Base-by-base conservation (phyloP, 2,797 vertebrate species). In the Tenualosa thibaudeaui region DNA sequence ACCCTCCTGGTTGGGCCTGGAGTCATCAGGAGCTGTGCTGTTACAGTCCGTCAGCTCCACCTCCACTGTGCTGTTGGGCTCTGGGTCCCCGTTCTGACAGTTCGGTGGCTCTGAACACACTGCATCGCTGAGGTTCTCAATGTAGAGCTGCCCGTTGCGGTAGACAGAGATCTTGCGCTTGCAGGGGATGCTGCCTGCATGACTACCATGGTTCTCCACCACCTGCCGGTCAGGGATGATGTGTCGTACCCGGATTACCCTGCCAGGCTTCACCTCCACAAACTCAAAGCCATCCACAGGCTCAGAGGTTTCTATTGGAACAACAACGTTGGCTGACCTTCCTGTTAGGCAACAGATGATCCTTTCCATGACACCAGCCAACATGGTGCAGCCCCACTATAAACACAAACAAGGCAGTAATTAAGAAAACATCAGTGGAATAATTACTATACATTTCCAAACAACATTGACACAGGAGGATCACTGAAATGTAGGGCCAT, bases 201-300 rank as follows among this genome's bases (percentile, higher is more conserved):
- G 90, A 2, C 88, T 90, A 0, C 56, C 84, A 26, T 91, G 91
- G 49, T 95, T 94, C 87, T 94, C 94, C 85, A 89, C 91, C 5
- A 88, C 90, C 0, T 90, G 86, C 0, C 94, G 92, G 13, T 91
- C 91, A 0, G 98, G 96, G 0, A 94, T 88, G 0, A 94, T 88
- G 78, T 99, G 98, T 31, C 96, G 94, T 78, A 99, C 94, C 9
- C 97, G 93, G 37, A 99, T 91, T 84, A 99, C 92, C 0, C 98
- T 93, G 5, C 98, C 98, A 0, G 98, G 98, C 84, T 99, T 99
- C 84, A 99, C 98, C 90, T 99, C 98, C 89, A 99, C 94, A 84
- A 99, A 98, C 89, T 96, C 98, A 58, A 96, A 99, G 89, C 97
- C 97, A 3, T 98, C 96, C 0, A 92, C 88, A 54, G 96, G 94